Evolutionary conservation across 2,888 invertebrate genomes (phyloP).

Genomic region (Ariolimax columbianus): DNA sequence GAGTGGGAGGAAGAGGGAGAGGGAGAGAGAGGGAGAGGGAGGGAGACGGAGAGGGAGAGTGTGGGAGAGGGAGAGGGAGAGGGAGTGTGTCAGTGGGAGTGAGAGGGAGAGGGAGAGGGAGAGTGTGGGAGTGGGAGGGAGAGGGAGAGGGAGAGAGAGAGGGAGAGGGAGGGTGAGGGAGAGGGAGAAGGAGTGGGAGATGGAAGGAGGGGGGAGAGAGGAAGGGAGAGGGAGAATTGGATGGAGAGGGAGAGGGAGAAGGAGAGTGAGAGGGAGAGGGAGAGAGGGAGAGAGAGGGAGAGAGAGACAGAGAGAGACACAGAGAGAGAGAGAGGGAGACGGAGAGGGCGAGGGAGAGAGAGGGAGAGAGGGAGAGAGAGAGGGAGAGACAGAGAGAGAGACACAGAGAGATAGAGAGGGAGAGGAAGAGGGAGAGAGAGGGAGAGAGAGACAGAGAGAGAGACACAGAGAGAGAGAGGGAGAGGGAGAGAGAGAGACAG

Average conservation of each 20-base stretch:
- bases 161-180: no score
- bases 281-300: background rate
- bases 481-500: background rate
- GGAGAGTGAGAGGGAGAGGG: constrained; percentile 11
- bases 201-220: background rate
- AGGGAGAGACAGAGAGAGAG: constrained; percentile 23
- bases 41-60: no score
- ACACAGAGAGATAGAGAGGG: no score
- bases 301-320: background rate
- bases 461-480: background rate
- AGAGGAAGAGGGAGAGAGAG: background rate
- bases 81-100: no score
- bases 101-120: no score
- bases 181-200: no score
- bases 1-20: background rate
- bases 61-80: no score
- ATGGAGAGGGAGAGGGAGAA: constrained; percentile 22
- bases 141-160: background rate
- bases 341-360: no score
- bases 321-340: constrained; percentile 13
- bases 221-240: constrained; percentile 4
- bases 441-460: background rate
- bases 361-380: constrained; percentile 34
- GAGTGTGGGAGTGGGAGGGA: no score
- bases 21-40: background rate